Percentiles rank a stretch among this genome's conserved stretches.
phyloP scores from a whole-genome alignment of 2,888 invertebrate genomes.

The Therioaphis trifolii region DNA sequence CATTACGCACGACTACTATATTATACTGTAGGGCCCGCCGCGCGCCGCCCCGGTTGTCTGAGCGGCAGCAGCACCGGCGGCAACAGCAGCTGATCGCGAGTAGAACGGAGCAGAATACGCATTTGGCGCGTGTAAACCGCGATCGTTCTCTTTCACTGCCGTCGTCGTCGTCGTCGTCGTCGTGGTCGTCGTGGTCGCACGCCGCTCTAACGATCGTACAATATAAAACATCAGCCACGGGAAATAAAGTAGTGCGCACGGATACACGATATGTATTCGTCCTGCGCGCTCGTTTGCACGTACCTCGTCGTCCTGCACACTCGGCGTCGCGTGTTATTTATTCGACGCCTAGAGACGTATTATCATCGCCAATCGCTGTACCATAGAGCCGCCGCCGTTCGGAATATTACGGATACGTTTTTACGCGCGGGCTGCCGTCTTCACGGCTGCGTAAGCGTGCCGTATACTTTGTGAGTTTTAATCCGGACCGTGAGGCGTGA shows the following conservation, averaged over 20 bases:
- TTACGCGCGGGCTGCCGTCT: background rate
- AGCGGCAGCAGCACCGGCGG: too few species aligned
- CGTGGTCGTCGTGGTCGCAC: background rate
- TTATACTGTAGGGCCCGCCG: too few species aligned
- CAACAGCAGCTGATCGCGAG: constrained; percentile 45
- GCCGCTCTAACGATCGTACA: background rate
- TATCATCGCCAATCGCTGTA: background rate
- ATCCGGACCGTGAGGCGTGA: constrained; percentile 36
- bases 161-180: too few species aligned
- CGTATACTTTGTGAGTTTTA: too few species aligned
- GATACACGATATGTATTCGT: background rate
- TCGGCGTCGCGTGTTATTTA: background rate
- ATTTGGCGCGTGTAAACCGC: background rate
- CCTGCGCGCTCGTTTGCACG: too few species aligned
- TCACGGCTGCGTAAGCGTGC: too few species aligned
- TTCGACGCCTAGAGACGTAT: background rate
- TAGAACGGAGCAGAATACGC: constrained; percentile 23
- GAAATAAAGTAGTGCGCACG: background rate
- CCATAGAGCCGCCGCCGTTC: background rate
- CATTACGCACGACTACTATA: too few species aligned
- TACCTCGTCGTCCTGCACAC: background rate
- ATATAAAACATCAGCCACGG: too few species aligned
- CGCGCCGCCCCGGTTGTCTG: background rate
- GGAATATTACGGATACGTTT: constrained; percentile 1
- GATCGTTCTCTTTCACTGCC: too few species aligned